phyloP scores from a whole-genome alignment of 2,888 invertebrate species.

The Heliconius ethilla region DNA sequence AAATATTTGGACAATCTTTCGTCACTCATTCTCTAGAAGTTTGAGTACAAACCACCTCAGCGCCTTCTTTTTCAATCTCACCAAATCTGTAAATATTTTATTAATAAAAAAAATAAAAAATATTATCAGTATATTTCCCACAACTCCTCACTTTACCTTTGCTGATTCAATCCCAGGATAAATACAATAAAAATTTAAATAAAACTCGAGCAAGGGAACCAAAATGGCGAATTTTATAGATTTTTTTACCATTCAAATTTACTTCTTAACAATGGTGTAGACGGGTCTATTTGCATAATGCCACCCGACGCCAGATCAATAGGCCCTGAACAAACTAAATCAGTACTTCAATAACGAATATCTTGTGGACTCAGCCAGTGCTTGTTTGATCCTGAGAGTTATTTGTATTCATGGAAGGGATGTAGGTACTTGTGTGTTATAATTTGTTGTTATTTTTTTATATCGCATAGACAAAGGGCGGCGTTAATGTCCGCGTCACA shows the following conservation, averaged over 20 bases:
- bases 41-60: too few species aligned
- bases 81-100: too few species aligned
- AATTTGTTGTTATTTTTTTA: conserved; percentile 25
- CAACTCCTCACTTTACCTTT: too few species aligned
- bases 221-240: conserved; percentile 19
- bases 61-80: too few species aligned
- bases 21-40: too few species aligned
- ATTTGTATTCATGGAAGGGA: conserved; percentile 48
- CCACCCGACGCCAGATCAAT: conserved; percentile 43
- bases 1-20: too few species aligned
- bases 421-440: conserved; percentile 38
- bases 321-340: conserved; percentile 49
- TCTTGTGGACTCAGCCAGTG: conserved; percentile 48
- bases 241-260: conserved; percentile 19
- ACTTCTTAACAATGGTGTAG: conserved; percentile 35
- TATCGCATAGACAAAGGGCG: not conserved
- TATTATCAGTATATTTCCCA: not conserved
- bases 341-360: conserved; percentile 46
- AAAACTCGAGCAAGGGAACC: not conserved
- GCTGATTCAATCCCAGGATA: not conserved
- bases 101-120: too few species aligned
- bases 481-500: too few species aligned
- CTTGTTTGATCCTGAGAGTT: conserved; percentile 39
- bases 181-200: conserved; percentile 9
- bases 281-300: conserved; percentile 43